Evolutionary conservation across 2,888 invertebrate species (phyloP), one percentile per base, ranked within the genome.

Genomic region (Parnassius glacialis): DNA sequence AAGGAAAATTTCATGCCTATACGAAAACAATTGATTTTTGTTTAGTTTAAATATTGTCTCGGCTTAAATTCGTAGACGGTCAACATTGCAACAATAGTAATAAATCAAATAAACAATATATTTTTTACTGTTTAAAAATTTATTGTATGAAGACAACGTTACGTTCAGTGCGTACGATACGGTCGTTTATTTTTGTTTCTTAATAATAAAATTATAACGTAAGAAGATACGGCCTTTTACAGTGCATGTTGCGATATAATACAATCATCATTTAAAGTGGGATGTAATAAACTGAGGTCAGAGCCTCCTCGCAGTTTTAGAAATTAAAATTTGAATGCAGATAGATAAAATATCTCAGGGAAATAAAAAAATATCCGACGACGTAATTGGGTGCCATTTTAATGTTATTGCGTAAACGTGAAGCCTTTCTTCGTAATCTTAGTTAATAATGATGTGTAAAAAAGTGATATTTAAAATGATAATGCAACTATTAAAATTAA

Each of bases 201-300:
- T 44, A 52, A 59, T 56, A 64, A 59, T 52, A 57, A 57, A 64
- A 59, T 57, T 52, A 59, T 64, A 64, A 20, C 51, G 62, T 59
- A 63, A 63, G 34, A 52, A 43, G 63, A 59, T 50, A 48, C 56
- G 63, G 59, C 63, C 63, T 64, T 64, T 59, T 59, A 11, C 57
- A 44, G 41, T 51, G 25, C 25, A 50, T 25, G 25, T 59, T 63
- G 56, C 59, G 63, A 54, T 63, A 63, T 43, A 56, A 63, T 16
- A 63, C 56, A 59, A 59, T 63, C 61, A 62, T 57, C 59, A 44
- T 64, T 58, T 67, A 63, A 61, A 65, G 61, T 67, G 61, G 65
- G 65, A 67, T 67, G 67, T 61, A 64, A 63, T 64, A 52, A 59
- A 58, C 59, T 11, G 65, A 67, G 67, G 67, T 65, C 64, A 53